Evolutionary conservation across 1,140 invertebrate genomes (phyloP), one percentile per base, ranked within the genome.

Genomic region (Drosophila bocqueti): DNA sequence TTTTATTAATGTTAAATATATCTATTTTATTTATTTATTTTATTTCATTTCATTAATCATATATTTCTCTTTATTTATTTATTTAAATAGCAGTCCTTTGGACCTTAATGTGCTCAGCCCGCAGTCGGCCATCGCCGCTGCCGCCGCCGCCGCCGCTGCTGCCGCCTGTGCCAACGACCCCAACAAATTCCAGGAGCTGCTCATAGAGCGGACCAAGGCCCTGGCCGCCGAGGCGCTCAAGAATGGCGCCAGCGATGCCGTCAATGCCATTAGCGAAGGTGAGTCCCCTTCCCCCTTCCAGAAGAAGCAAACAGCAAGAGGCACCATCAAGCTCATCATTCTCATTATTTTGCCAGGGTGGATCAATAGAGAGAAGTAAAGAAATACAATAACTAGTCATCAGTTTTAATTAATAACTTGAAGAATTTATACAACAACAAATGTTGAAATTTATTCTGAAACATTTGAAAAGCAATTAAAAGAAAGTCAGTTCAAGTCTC

Each of bases 201-300:
- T 97, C 21, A 93, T 97, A 91, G 97, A 97, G 93, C 95, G 97
- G 81, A 96, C 95, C 75, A 97, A 97, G 91, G 94, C 94, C 29
- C 89, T 96, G 47, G 54, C 96, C 96, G 79, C 95, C 93, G 92
- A 92, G 69, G 84, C 92, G 46, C 77, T 93, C 24, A 93, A 94
- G 78, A 91, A 84, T 57, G 85, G 85, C 45, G 76, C 64, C 31
- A 66, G 50, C 21, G 74, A 59, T n/a, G 71, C 40, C 42, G 45
- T 26, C 21, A 77, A 69, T 73, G 66, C 66, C 36, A 52, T 63
- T 34, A 87, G 91, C 61, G 94, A 94, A 82, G 93, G 91, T 93
- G 77, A 93, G 85, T 91, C 52, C 45, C 9, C 31, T 2, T 9
- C 31, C 29, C 31, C 9, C 34, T 9, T 5, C 21, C 21, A 21